A percentile compares a stretch with the other conserved stretches of the same genome.
These are phyloP conservation scores for Pseudorasbora parva DNA, from an alignment of 2,113 vertebrate genomes.

Conservation along the genomic window DNA sequence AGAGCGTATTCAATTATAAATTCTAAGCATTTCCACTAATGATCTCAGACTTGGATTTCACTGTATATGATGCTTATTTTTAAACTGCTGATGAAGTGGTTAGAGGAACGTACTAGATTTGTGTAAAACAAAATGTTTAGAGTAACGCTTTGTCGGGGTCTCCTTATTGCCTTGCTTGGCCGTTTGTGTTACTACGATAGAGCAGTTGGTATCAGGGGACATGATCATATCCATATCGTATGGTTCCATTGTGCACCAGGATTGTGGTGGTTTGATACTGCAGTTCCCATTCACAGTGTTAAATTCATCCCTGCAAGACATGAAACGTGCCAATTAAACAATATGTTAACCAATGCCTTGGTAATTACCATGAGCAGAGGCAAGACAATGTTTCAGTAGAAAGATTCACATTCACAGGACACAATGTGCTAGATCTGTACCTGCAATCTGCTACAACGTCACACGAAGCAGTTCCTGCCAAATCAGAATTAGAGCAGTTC, in stretches of 20 bases:
- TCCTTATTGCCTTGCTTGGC: background rate
- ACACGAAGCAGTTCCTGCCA: background rate
- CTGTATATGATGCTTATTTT: background rate
- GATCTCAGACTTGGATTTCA: background rate
- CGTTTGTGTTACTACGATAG: background rate
- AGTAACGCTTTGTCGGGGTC: background rate
- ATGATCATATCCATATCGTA: rapidly evolving
- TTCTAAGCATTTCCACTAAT: background rate
- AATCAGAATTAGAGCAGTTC: slow-evolving; percentile 56
- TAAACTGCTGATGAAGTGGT: background rate
- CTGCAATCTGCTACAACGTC: slow-evolving; percentile 49
- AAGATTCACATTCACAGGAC: background rate
- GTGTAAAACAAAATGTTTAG: slow-evolving; percentile 27
- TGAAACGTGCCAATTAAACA: background rate
- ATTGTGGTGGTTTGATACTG: slow-evolving; percentile 52
- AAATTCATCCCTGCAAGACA: slow-evolving; percentile 16
- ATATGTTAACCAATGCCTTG: background rate
- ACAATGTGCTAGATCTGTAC: slow-evolving; percentile 33
- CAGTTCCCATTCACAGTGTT: slow-evolving; percentile 52
- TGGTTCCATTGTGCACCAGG: slow-evolving; percentile 66
- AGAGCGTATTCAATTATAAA: background rate
- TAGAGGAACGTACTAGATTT: slow-evolving; percentile 59
- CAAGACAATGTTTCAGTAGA: background rate
- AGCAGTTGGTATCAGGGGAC: slow-evolving; percentile 49
- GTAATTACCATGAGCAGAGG: background rate